Base-by-base conservation (phyloP, 2,888 invertebrate species). In the Melipona bicolor region DNA sequence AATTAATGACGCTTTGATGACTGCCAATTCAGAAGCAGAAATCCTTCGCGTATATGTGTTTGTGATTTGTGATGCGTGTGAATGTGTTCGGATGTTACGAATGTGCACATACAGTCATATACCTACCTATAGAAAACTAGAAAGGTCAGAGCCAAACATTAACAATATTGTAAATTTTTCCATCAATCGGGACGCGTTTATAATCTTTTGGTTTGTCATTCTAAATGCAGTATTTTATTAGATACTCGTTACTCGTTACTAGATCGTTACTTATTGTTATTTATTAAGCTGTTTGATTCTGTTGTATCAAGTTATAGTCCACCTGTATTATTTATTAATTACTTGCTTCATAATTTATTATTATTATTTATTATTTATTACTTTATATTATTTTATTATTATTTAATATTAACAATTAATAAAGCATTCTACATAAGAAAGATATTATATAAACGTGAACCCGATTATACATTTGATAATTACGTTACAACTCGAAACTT, bases 401-500 rank as follows among this genome's bases (percentile, higher is more conserved):
- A 13, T 49, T 15, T 27, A 5, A 3, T 43, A 61, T 15, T 61
- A 43, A 49, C 36, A 4, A n/a, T 71, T 36, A 13, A 56, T 9
- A 21, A 32, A 19, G 3, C 5, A 74, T 19, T 5, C 27, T 43
- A 2, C 1, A 24, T 4, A 19, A 17, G 9, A 54, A 49, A 24
- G 21, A 0, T 49, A 69, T 0, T 21, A 69, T 52, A 54, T 49
- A 49, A 82, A 77, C 54, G 73, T 70, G 72, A 21, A 13, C 43
- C 73, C 74, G 74, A 67, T 70, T 59, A 54, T 24, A 54, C 27
- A 69, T 83, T 83, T 56, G 71, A 65, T 54, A 79, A 86, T 84
- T 79, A 73, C 27, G 54, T 83, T 83, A 76, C 83, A 82, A 90
- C 86, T 85, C 74, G 71, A 87, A 89, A 85, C 89, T 90, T 88